Evolutionary conservation across 1,140 invertebrate genomes (phyloP), one percentile per base, ranked within the genome.

Genomic region (Caerostris darwini): DNA sequence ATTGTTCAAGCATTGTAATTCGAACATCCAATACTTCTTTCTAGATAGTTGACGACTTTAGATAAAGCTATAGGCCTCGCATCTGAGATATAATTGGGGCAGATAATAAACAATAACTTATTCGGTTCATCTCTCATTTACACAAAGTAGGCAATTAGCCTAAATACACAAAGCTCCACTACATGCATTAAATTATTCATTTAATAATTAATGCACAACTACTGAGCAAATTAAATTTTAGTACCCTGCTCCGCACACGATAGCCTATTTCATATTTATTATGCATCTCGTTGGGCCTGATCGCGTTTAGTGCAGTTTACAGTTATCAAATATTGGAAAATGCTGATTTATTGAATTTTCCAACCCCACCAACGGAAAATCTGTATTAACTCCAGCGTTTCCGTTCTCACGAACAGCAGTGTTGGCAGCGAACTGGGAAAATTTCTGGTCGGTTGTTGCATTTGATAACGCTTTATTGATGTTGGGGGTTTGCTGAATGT

Each of bases 241-340:
- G 69, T 14, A 34, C 69, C 10, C 50, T 10, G 7, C 34, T 77
- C 69, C 0, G 10, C 7, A 34, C 7, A 8, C 19, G 69, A 50
- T 71, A 10, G n/a, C 14, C 69, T 77, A 77, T 50, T 77, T 77
- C 50, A 77, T 77, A 77, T 77, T 77, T 77, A 53, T 77, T 50
- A 53, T 34, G 34, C 69, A 77, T 77, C 69, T 34, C 34, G 10
- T 12, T 5, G 69, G 7, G 34, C 8, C 19, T 50, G 69, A 12
- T 77, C 19, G 69, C 50, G 69, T 77, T 77, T 77, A 77, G 34
- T 10, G 19, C 69, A 53, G 69, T 77, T 77, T 77, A 53, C 54
- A 85, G 6, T 85, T 85, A 85, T 85, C 56, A 34, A 85, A 85
- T 85, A 85, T 85, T 57, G 82, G 82, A 85, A 85, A 85, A 34